These are phyloP conservation scores for Falco novaeseelandiae DNA, from an alignment of 2,797 vertebrate species.

Conservation along the genomic window DNA sequence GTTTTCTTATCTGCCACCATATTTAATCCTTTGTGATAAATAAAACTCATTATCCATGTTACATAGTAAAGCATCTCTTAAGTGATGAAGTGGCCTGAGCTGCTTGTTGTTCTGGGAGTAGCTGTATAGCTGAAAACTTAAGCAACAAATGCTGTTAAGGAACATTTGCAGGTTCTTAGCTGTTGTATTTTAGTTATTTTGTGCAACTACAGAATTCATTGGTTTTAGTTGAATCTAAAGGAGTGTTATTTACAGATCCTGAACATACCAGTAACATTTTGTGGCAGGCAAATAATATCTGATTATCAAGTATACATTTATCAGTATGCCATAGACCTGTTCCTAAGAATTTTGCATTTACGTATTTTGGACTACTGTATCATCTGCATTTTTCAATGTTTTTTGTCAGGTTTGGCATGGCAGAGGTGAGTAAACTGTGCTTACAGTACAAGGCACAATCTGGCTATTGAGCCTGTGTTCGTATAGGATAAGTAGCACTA, in stretches of 20 bases:
- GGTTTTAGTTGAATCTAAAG: neutral
- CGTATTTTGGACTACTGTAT: neutral
- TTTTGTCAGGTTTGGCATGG: neutral
- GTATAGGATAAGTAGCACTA: neutral
- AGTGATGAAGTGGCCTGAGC: neutral
- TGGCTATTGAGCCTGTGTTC: neutral
- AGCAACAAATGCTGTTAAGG: neutral
- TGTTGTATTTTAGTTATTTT: neutral
- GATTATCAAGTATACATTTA: neutral
- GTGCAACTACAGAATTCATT: neutral
- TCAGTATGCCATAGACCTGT: neutral
- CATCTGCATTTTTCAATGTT: neutral
- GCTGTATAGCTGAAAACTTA: neutral
- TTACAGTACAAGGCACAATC: neutral
- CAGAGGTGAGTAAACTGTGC: neutral
- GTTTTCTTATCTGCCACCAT: neutral
- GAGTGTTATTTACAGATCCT: neutral
- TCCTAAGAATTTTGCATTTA: neutral
- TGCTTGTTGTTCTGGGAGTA: neutral
- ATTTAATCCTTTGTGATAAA: neutral
- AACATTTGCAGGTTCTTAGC: neutral
- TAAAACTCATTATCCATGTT: neutral
- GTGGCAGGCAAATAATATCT: neutral
- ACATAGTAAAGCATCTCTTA: neutral
- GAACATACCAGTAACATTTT: neutral